Evolutionary conservation across 2,797 vertebrate genomes (phyloP).

Genomic region (Gymnothorax javanicus): DNA sequence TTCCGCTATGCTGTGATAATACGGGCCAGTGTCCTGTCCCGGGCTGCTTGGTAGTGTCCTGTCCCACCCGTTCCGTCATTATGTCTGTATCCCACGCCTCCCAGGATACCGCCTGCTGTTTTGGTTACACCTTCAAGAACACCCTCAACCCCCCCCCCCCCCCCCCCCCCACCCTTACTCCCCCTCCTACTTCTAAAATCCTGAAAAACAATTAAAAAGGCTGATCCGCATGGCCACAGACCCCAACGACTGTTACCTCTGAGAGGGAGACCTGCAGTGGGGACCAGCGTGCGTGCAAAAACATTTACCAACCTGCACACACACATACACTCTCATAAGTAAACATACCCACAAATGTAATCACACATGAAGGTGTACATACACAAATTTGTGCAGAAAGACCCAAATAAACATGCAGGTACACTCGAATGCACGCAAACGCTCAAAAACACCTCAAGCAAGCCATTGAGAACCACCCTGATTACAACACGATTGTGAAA

Average conservation of each 20-base stretch:
- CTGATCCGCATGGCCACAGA: not conserved
- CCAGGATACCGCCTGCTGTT: slow-evolving; percentile 36
- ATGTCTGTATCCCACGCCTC: slow-evolving; percentile 37
- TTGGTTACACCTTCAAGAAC: slow-evolving; percentile 32
- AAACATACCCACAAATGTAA: slow-evolving; percentile 41
- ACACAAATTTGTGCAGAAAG: not conserved
- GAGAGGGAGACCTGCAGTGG: not conserved
- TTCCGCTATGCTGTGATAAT: slow-evolving; percentile 72
- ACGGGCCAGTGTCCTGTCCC: slow-evolving; percentile 54
- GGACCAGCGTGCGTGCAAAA: not conserved
- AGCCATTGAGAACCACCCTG: not conserved
- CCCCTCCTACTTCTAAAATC: not conserved
- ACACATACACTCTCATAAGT: slow-evolving; percentile 29
- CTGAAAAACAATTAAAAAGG: not conserved
- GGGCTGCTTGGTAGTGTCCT: slow-evolving; percentile 53
- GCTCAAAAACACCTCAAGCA: slow-evolving; percentile 22
- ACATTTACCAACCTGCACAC: not conserved
- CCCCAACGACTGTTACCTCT: not conserved
- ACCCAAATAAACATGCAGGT: slow-evolving; percentile 23
- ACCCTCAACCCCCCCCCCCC: not conserved
- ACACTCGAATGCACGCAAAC: slow-evolving; percentile 36
- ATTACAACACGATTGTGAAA: not conserved
- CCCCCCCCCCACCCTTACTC: not conserved
- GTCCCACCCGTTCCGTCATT: slow-evolving; percentile 18
- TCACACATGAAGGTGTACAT: slow-evolving; percentile 39